These are phyloP conservation scores for Lerista edwardsae DNA, from an alignment of 2,797 vertebrate species.

Conservation along the genomic window DNA sequence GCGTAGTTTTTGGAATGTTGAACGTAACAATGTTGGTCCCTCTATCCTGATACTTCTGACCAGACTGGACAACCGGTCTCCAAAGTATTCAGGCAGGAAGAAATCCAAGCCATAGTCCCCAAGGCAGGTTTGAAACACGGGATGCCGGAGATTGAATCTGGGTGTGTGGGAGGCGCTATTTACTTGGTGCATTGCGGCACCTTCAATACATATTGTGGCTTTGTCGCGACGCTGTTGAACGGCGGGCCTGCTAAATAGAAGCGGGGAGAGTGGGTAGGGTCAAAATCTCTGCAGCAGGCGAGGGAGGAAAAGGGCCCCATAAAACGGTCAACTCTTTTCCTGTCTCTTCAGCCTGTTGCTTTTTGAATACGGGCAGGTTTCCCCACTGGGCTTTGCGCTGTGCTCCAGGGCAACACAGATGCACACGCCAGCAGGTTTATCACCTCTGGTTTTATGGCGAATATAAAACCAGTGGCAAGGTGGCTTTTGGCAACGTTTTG, in stretches of 20 bases:
- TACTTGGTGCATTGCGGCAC: too few relatives aligned
- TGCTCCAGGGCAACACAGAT: background rate
- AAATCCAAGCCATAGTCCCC: too few relatives aligned
- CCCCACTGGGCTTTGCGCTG: slow-evolving; percentile 15
- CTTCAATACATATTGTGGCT: too few relatives aligned
- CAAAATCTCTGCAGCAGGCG: background rate
- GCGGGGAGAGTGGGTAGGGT: background rate
- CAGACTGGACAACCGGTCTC: too few relatives aligned
- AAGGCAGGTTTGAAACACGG: too few relatives aligned
- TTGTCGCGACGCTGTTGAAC: too few relatives aligned
- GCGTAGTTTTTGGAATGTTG: background rate
- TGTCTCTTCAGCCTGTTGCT: background rate
- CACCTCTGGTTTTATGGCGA: slow-evolving; percentile 47
- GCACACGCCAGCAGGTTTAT: background rate
- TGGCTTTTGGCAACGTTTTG: background rate
- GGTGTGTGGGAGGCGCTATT: too few relatives aligned
- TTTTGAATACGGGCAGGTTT: background rate
- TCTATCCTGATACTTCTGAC: too few relatives aligned
- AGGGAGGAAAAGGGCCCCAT: too few relatives aligned
- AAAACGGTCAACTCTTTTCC: background rate
- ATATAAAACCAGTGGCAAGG: slow-evolving; percentile 50
- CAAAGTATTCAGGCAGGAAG: too few relatives aligned
- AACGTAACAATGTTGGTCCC: background rate
- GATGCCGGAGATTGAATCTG: too few relatives aligned
- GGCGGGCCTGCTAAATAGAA: too few relatives aligned